Base-by-base conservation (phyloP, 1,140 invertebrate genomes). In the Aradophagus sp. region DNA sequence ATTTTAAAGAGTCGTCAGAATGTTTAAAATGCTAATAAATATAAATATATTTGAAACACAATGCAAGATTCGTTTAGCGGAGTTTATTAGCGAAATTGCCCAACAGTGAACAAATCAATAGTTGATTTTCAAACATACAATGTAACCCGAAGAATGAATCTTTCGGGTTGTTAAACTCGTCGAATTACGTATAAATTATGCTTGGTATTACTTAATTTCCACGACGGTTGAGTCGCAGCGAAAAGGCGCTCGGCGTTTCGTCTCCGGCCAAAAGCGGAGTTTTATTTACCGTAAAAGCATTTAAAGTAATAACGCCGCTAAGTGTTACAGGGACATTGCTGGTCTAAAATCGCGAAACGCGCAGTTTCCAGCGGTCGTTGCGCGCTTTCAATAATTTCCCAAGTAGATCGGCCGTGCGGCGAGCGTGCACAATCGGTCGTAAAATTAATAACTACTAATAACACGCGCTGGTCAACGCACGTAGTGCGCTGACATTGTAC, bases 391-490 rank as follows among this genome's bases (percentile, higher is more conserved):
- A 45, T 52, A 71, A 29, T 59, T 63, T 56, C 50, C 36, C 61
- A 67, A 58, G 69, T 73, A 61, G 69, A 73, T 67, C 69, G 45
- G 13, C 53, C 8, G 11, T n/a, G 11, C n/a, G 8, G 38, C 19
- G 27, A 53, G 20, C 31, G 39, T 42, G 39, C 8, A 45, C 27
- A 44, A 55, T 19, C 39, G 53, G 14, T 73, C 69, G 61, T 73
- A 67, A 73, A 73, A 73, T 58, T 58, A 67, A 73, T 67, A 63
- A 53, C 45, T 45, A 48, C 44, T 62, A 62, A 67, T 63, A 63
- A 73, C 20, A 20, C 26, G 56, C 26, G 56, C 58, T 66, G 62
- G 56, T 63, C 56, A 58, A 47, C 35, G 56, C 26, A 48, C 50
- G 61, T 72, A n/a, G n/a, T 47, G 50, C 39, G 31, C 39, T 58